Percentiles rank a stretch among this genome's conserved stretches.
Evolutionary conservation across 2,888 invertebrate genomes (phyloP).

Genomic region (Hylaea fasciaria): DNA sequence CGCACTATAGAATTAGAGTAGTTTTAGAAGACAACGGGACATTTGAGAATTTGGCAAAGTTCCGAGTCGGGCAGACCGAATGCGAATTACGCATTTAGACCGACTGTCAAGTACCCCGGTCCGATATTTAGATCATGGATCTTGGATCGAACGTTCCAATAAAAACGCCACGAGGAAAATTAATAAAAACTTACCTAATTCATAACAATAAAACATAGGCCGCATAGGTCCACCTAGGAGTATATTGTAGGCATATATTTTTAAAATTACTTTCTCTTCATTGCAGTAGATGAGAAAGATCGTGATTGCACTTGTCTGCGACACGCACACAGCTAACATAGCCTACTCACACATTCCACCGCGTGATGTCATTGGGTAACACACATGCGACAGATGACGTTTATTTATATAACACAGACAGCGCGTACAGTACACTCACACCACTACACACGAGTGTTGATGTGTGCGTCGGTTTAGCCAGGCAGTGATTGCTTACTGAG

Average conservation of each 20-base stretch:
- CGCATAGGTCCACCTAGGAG: neutral
- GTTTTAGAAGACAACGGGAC: conserved; percentile 44
- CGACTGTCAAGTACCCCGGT: conserved; percentile 47
- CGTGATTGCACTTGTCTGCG: neutral
- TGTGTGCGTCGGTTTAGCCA: neutral
- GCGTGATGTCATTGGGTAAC: conserved; percentile 3
- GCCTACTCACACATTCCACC: conserved; percentile 1
- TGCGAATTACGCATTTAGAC: conserved; percentile 46
- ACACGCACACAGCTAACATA: neutral
- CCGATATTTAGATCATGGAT: conserved; percentile 48
- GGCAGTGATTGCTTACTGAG: conserved; percentile 4
- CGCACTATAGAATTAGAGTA: conserved; percentile 19
- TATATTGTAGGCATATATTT: too few relatives aligned
- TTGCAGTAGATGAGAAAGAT: neutral
- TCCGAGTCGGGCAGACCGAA: conserved; percentile 61
- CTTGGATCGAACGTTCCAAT: conserved; percentile 33
- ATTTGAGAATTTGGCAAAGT: conserved; percentile 61
- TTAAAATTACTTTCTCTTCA: neutral
- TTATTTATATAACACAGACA: neutral
- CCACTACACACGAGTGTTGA: neutral
- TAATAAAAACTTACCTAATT: too few relatives aligned
- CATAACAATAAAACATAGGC: too few relatives aligned
- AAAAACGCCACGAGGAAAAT: neutral
- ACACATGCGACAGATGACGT: neutral
- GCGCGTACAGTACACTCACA: neutral